Evolutionary conservation across 2,797 vertebrate species (phyloP).

Genomic region (Mionectes olivaceus): DNA sequence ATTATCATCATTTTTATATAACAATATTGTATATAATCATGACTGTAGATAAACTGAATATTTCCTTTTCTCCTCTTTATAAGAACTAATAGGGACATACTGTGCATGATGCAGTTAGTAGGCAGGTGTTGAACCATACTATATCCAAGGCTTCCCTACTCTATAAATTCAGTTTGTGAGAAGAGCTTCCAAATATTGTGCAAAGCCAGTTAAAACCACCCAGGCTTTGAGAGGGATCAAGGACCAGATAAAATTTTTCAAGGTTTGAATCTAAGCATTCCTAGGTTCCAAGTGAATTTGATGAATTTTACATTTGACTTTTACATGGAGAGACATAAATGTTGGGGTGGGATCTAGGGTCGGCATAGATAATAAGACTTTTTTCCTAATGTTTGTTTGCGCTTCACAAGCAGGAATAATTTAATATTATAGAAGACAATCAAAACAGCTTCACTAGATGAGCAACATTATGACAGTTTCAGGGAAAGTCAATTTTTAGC

Average conservation of each 20-base stretch:
- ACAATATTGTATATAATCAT: no score
- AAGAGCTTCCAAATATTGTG: neutral
- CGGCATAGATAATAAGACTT: neutral
- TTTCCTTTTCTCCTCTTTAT: slow-evolving; percentile 22
- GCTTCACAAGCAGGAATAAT: slow-evolving; percentile 34
- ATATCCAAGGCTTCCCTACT: neutral
- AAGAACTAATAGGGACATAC: neutral
- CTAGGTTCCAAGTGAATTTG: neutral
- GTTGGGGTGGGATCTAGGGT: neutral
- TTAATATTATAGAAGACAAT: slow-evolving; percentile 33
- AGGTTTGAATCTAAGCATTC: neutral
- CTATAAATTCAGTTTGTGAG: neutral
- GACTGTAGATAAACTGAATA: neutral
- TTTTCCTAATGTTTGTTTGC: slow-evolving; percentile 39
- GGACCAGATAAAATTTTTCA: neutral
- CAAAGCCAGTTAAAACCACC: neutral
- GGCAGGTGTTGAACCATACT: neutral
- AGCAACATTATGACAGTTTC: slow-evolving; percentile 18
- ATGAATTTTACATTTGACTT: neutral
- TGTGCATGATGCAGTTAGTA: neutral
- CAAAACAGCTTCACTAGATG: slow-evolving; percentile 27
- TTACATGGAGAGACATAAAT: neutral
- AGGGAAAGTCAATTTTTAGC: neutral
- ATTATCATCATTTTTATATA: neutral
- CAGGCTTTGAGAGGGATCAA: slow-evolving; percentile 30